Conservation (phyloP, 37 sponge, comb jelly and placozoan genomes). For the Aphrocallistes beatrix region DNA sequence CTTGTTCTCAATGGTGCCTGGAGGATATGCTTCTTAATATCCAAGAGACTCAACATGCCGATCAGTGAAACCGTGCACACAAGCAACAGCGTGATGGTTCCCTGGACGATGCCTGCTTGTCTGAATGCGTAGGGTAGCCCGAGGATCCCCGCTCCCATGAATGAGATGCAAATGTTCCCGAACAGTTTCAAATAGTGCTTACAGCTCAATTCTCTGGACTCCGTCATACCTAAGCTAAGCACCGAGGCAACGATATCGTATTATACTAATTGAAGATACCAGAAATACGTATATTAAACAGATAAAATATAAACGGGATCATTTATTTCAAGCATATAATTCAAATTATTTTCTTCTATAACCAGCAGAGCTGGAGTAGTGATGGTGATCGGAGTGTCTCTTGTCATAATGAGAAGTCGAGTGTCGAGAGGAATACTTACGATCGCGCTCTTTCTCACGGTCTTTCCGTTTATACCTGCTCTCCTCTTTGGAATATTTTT, state of each 20-base stretch:
- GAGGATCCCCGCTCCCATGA: constrained; percentile 89
- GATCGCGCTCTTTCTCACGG: not conserved
- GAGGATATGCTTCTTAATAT: not conserved
- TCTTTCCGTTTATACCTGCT: not conserved
- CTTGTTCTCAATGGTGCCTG: not conserved
- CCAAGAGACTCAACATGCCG: not conserved
- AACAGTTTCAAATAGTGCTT: constrained; percentile 51
- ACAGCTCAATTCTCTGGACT: not conserved
- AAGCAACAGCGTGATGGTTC: not conserved
- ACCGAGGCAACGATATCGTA: too few species aligned
- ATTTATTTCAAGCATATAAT: too few species aligned
- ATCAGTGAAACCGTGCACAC: not conserved
- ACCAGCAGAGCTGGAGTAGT: not conserved
- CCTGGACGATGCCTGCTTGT: constrained; percentile 37
- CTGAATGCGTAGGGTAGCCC: constrained; percentile 92
- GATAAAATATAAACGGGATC: too few species aligned
- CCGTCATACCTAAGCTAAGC: not conserved
- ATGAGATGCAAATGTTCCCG: constrained; percentile 90
- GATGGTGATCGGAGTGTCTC: too few species aligned
- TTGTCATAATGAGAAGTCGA: not conserved
- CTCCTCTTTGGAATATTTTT: not conserved
- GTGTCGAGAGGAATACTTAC: not conserved
- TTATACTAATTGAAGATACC: too few species aligned
- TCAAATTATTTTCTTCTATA: not conserved
- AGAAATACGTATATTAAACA: too few species aligned